These are phyloP conservation scores for Frankliniella fusca DNA, from an alignment of 2,888 invertebrate genomes.

Conservation along the genomic window DNA sequence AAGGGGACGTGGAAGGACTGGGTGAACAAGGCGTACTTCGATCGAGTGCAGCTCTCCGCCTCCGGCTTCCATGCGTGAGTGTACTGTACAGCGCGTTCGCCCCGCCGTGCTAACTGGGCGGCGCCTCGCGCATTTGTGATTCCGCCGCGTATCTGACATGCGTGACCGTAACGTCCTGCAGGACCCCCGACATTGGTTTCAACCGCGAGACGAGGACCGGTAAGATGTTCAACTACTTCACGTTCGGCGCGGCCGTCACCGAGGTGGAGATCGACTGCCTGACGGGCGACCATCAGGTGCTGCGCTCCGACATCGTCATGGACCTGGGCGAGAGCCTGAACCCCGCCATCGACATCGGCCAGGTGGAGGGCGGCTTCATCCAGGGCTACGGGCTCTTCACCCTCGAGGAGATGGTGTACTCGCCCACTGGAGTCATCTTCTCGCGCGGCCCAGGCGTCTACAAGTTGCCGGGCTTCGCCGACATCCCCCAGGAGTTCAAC, in stretches of 20 bases:
- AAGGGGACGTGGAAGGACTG: slow-evolving; percentile 78
- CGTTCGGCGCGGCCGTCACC: slow-evolving; percentile 78
- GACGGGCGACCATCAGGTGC: slow-evolving; percentile 87
- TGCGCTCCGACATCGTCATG: slow-evolving; percentile 92
- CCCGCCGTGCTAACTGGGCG: too few species aligned
- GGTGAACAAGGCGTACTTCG: slow-evolving; percentile 71
- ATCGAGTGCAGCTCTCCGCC: slow-evolving; percentile 73
- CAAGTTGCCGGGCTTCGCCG: slow-evolving; percentile 88
- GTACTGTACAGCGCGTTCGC: not conserved
- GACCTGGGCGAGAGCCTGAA: slow-evolving; percentile 92
- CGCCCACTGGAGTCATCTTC: slow-evolving; percentile 73
- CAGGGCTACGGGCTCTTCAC: slow-evolving; percentile 93
- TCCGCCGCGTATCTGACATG: not conserved
- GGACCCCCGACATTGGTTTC: slow-evolving; percentile 69
- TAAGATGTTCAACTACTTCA: slow-evolving; percentile 75
- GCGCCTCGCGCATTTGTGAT: not conserved
- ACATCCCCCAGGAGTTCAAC: slow-evolving; percentile 88
- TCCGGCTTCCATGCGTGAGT: slow-evolving; percentile 67
- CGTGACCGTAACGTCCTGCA: slow-evolving; percentile 40
- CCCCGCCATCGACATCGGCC: slow-evolving; percentile 94
- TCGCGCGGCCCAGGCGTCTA: slow-evolving; percentile 91
- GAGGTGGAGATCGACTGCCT: slow-evolving; percentile 92
- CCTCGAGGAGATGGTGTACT: slow-evolving; percentile 83
- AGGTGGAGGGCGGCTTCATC: slow-evolving; percentile 91
- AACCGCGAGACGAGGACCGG: slow-evolving; percentile 63